These are phyloP conservation scores for Epizoanthus ramosus DNA, from an alignment of 92 coral and sea anemone species.

Conservation along the genomic window DNA sequence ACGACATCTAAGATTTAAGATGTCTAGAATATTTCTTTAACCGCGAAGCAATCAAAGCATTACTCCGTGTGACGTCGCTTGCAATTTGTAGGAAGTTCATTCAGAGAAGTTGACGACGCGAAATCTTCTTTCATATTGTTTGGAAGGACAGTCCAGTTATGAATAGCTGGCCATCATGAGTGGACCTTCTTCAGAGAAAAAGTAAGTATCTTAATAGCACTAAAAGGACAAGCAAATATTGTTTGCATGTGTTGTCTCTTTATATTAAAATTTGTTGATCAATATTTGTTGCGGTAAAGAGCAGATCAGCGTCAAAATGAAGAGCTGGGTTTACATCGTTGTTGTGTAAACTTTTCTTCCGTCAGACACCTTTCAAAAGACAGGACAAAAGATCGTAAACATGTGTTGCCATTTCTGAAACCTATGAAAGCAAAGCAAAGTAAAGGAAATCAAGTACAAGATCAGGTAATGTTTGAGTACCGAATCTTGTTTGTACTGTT, in stretches of 20 bases:
- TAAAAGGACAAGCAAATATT: constrained; percentile 12
- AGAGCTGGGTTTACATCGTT: background rate
- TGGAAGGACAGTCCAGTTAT: background rate
- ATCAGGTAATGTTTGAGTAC: constrained; percentile 16
- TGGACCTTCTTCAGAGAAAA: constrained; percentile 71
- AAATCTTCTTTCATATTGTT: constrained; percentile 1
- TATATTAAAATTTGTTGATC: background rate
- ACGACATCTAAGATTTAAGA: background rate
- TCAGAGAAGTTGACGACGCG: background rate
- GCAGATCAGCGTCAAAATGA: background rate
- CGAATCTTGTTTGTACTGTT: background rate
- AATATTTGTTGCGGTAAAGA: constrained; percentile 3
- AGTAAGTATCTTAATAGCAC: constrained; percentile 51
- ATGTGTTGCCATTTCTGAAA: constrained; percentile 73
- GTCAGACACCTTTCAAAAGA: constrained; percentile 49
- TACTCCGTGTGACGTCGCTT: constrained; percentile 15
- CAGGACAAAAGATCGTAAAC: constrained; percentile 71
- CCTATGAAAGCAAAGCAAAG: constrained; percentile 75
- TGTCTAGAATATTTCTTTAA: background rate
- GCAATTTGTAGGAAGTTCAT: background rate
- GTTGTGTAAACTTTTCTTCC: background rate
- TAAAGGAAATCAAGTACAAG: constrained; percentile 16
- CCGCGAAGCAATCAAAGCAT: background rate
- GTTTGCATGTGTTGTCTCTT: background rate
- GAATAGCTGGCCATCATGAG: constrained; percentile 44